Percentiles rank a stretch among this genome's conserved stretches.
Conservation (phyloP, 1,140 invertebrate genomes). For the Cydia pomonella region DNA sequence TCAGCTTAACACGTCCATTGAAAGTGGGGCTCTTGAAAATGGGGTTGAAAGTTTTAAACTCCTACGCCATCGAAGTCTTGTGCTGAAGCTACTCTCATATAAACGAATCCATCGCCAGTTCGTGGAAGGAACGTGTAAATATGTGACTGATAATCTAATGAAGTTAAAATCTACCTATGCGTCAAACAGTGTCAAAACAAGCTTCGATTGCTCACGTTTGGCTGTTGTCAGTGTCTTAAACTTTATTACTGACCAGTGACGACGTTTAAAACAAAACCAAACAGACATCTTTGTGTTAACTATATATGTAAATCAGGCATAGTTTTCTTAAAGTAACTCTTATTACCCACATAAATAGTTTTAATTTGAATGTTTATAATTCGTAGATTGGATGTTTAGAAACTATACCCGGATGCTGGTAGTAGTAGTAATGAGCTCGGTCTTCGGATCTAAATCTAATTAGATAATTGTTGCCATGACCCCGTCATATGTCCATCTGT, state of each 20-base stretch:
- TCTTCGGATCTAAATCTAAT: constrained; percentile 28
- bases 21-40: too few relatives aligned
- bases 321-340: not conserved
- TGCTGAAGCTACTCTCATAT: too few relatives aligned
- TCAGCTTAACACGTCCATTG: too few relatives aligned
- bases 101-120: too few relatives aligned
- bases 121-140: too few relatives aligned
- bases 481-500: constrained; percentile 22
- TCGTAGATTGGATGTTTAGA: not conserved
- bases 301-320: not conserved
- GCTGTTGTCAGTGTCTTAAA: not conserved
- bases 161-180: not conserved
- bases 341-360: not conserved
- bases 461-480: constrained; percentile 25
- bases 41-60: too few relatives aligned
- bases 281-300: not conserved
- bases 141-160: not conserved
- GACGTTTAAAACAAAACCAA: not conserved
- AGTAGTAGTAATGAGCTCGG: not conserved
- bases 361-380: not conserved
- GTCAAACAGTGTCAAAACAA: constrained; percentile 3
- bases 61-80: too few relatives aligned
- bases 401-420: not conserved
- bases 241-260: not conserved
- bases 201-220: not conserved